phyloP scores from a whole-genome alignment of 1,140 invertebrate genomes.

The Drosophila orosa region DNA sequence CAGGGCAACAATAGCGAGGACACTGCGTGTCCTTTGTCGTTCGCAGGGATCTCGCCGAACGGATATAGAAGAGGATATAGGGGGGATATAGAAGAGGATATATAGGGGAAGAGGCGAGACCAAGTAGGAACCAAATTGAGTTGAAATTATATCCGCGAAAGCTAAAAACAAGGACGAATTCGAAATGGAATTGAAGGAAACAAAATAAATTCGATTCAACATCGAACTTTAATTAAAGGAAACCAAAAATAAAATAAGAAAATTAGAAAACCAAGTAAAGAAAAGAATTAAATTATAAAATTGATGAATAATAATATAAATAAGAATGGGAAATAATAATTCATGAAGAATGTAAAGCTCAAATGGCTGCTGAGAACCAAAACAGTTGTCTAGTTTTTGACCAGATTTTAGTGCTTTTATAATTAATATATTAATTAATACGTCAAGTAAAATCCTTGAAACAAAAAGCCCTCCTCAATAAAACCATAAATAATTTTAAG shows the following conservation, averaged over 20 bases:
- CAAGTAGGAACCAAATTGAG: conserved; percentile 14
- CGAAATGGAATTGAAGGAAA: neutral
- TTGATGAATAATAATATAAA: no score
- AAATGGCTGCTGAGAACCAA: no score
- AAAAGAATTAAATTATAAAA: no score
- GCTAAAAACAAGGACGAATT: conserved; percentile 8
- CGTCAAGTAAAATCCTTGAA: neutral
- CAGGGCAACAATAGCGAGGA: conserved; percentile 49
- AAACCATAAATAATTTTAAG: neutral
- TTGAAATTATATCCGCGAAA: conserved; percentile 27
- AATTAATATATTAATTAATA: no score
- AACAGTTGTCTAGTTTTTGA: no score
- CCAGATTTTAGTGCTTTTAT: no score
- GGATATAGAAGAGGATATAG: conserved; percentile 5
- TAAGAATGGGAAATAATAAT: no score
- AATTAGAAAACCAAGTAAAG: no score
- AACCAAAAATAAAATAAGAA: neutral
- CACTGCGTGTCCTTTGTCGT: conserved; percentile 61
- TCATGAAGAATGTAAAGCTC: no score
- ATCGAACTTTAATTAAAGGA: neutral
- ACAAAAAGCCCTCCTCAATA: no score
- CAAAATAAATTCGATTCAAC: neutral
- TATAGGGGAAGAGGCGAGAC: neutral
- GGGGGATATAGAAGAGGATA: conserved; percentile 7
- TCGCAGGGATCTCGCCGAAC: conserved; percentile 31